Evolutionary conservation across 53 echinoderm and acorn worm species (phyloP), one percentile per base, ranked within the genome.

Genomic region (Temnopleurus reevesii): DNA sequence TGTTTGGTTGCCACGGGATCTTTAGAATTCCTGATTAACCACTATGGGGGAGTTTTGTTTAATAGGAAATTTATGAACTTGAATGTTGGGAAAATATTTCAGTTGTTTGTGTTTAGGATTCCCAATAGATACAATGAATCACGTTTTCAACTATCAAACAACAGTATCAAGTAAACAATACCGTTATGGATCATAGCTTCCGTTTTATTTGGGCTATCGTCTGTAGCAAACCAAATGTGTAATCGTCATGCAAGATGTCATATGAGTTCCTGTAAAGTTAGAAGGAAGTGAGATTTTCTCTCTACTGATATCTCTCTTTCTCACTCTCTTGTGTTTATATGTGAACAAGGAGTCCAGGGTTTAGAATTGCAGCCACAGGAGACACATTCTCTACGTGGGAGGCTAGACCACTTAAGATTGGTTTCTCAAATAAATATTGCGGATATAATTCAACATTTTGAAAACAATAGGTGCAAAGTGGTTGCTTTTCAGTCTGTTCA

Each of bases 161-260:
- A 65, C 71, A 41, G 71, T 36, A 71, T 38, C n/a, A 38, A 71
- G 41, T 27, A 71, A 71, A 71, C 43, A 71, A 0, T 71, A 63
- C 63, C 31, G 17, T 15, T 63, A 71, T 71, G 71, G 71, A 8
- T 41, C 18, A 71, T 71, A 5, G 10, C 71, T 71, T 71, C 71
- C 71, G 9, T n/a, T 71, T 41, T n/a, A 2, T 41, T 1, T 71
- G 41, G 19, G n/a, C 21, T 9, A 71, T 41, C 21, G 71, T 23
- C 17, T 31, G 33, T 59, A 59, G 28, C 64, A n/a, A n/a, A 18
- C 71, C 8, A 17, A n/a, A 4, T 21, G 36, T 8, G 38, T 71
- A 8, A 38, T 71, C 41, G 38, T 71, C 71, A 66, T n/a, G 38
- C 36, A n/a, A 66, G 38, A 38, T 38, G 71, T n/a, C 71, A 71